Evolutionary conservation across 2,797 vertebrate species (phyloP), one percentile per base, ranked within the genome.

Genomic region (Danio jaintianensis): DNA sequence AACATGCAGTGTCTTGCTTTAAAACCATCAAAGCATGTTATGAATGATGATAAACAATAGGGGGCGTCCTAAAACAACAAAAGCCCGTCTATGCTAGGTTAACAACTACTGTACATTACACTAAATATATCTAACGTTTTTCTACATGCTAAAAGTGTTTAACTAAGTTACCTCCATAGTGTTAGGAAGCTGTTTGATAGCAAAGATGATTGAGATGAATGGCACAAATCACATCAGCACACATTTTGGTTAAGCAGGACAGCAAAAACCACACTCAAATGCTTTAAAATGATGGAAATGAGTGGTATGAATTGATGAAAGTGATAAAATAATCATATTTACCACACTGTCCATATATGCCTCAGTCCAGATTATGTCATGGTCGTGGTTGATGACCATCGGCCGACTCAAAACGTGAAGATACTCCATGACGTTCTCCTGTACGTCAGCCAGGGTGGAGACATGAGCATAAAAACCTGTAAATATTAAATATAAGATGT

Each of bases 401-500:
- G 98, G 98, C 3, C 97, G 93, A 85, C 98, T 99, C 78, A 99
- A 95, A 72, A 99, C 97, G 0, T 98, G 97, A 81, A 99, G 93
- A 78, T 99, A 99, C 79, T 98, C 97, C 97, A 99, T 99, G 79
- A 99, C 97, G 0, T 98, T 99, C 89, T 98, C 98, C 91, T 98
- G 97, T n/a, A 98, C 96, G 0, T 99, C 97, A 0, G 98, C 98
- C 87, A 99, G 92, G 0, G 98, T 99, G 82, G 97, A 96, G 87
- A 99, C 96, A 85, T 99, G 98, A 0, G 97, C 98, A 89, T 98
- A 99, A 88, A 97, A 99, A 66, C 97, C 98, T 98, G 90, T 11
- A 0, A 43, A 50, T 10, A 69, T 38, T n/a, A 48, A 67, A 67
- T 5, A 55, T 5, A 9, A 11, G 1, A 16, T 11, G 7, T 36